phyloP scores from a whole-genome alignment of 1,140 invertebrate genomes.

The Diachasma alloeum region DNA sequence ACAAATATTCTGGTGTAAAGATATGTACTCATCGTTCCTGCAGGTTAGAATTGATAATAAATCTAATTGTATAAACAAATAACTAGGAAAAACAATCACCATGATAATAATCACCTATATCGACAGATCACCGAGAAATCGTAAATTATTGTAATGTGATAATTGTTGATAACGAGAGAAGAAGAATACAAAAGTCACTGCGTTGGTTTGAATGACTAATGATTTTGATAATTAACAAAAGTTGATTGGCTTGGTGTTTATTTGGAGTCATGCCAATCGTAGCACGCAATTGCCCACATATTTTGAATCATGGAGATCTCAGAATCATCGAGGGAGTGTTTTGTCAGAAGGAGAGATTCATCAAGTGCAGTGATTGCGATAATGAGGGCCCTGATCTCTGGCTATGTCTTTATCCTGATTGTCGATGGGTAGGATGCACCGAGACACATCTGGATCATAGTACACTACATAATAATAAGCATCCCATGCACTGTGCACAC shows the following conservation, averaged over 20 bases:
- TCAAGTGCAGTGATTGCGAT: slow-evolving; percentile 57
- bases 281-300: slow-evolving; percentile 55
- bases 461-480: slow-evolving; percentile 76
- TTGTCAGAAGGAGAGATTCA: slow-evolving; percentile 49
- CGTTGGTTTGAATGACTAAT: background rate
- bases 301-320: slow-evolving; percentile 51
- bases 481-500: slow-evolving; percentile 78
- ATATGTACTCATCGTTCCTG: background rate
- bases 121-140: background rate
- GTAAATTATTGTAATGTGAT: background rate
- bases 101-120: background rate
- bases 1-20: slow-evolving; percentile 20
- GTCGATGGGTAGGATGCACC: slow-evolving; percentile 81
- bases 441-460: slow-evolving; percentile 82
- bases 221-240: background rate
- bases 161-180: background rate
- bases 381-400: slow-evolving; percentile 78
- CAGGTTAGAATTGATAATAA: slow-evolving; percentile 4
- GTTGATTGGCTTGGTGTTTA: slow-evolving; percentile 10
- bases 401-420: slow-evolving; percentile 82
- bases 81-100: background rate
- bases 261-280: slow-evolving; percentile 52
- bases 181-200: background rate
- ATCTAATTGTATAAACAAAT: background rate
- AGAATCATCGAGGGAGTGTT: slow-evolving; percentile 49